Evolutionary conservation across 2,797 vertebrate genomes (phyloP), one percentile per base, ranked within the genome.

Genomic region (Orestias chungarensis): DNA sequence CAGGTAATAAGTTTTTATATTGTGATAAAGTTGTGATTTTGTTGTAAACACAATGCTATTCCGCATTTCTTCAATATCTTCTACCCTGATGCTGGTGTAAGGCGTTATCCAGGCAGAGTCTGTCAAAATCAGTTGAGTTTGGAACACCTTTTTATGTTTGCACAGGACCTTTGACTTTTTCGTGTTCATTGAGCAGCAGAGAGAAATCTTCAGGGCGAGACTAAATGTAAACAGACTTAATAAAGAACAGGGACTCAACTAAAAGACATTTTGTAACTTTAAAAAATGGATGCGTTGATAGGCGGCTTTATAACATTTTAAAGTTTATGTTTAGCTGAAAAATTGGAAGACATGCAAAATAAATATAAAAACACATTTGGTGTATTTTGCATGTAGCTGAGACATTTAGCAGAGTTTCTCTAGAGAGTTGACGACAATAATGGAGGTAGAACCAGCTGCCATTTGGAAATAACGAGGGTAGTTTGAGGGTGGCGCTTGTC

Each of bases 351-450:
- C 7, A 23, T 46, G 64, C 4, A 66, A 46, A 61, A 18, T 3
- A 20, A 35, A 35, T n/a, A n/a, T n/a, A 2, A 2, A 31, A 57
- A 29, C 27, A 47, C 27, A 10, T 12, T 29, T 55, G 27, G 14
- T 33, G 15, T 52, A 27, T 40, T 54, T 44, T 55, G 27, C 29
- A 25, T 38, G 50, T 46, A 35, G 29, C 52, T 6, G n/a, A 66
- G 64, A 59, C 64, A 46, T 66, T 73, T 64, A 43, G 57, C 44
- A 29, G 35, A 72, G 47, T 11, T n/a, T 40, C 61, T 71, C 61
- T 31, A 12, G 61, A 43, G 49, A 10, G 14, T 29, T 54, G 15
- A 2, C 23, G 46, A 50, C 69, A 44, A 54, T 33, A 15, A 52
- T 29, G 25, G 47, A 0, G 35, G 40, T 14, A 43, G 38, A 64